Conservation (phyloP, 2,888 invertebrate genomes). For the Melipona beecheii region DNA sequence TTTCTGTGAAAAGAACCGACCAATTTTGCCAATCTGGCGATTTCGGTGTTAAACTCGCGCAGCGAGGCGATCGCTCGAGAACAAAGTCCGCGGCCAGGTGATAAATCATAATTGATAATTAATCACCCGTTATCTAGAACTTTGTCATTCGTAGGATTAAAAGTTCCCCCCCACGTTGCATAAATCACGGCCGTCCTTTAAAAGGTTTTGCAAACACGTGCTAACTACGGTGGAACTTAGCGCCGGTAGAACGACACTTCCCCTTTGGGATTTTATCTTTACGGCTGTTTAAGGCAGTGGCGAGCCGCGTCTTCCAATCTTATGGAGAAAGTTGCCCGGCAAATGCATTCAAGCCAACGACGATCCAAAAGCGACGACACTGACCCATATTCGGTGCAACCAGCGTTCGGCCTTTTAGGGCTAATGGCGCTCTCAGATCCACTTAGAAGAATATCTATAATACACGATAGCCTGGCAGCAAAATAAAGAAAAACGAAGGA, state of each 20-base stretch:
- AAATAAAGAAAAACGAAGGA: slow-evolving; percentile 1
- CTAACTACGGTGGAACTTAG: slow-evolving; percentile 35
- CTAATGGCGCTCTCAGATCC: slow-evolving; percentile 57
- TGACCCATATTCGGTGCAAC: slow-evolving; percentile 43
- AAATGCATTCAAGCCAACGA: slow-evolving; percentile 22
- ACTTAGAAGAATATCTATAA: slow-evolving; percentile 64
- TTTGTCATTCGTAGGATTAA: slow-evolving; percentile 39
- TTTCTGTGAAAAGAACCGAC: too few relatives aligned
- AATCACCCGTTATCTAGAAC: slow-evolving; percentile 13
- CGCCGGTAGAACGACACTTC: background rate
- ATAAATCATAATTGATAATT: slow-evolving; percentile 50
- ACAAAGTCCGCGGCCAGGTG: background rate
- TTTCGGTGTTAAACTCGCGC: background rate
- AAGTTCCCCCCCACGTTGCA: slow-evolving; percentile 20
- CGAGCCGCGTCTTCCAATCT: slow-evolving; percentile 18
- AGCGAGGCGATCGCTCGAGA: background rate
- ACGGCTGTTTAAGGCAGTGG: slow-evolving; percentile 4
- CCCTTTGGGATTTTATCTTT: slow-evolving; percentile 28
- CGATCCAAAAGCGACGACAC: slow-evolving; percentile 50
- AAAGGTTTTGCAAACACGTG: slow-evolving; percentile 30
- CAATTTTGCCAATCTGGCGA: too few relatives aligned
- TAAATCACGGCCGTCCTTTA: slow-evolving; percentile 44
- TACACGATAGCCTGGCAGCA: slow-evolving; percentile 50
- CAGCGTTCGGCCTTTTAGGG: slow-evolving; percentile 53
- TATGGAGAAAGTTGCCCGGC: slow-evolving; percentile 40